phyloP scores from a whole-genome alignment of 2,797 vertebrate species.

The Sebastolobus alascanus region DNA sequence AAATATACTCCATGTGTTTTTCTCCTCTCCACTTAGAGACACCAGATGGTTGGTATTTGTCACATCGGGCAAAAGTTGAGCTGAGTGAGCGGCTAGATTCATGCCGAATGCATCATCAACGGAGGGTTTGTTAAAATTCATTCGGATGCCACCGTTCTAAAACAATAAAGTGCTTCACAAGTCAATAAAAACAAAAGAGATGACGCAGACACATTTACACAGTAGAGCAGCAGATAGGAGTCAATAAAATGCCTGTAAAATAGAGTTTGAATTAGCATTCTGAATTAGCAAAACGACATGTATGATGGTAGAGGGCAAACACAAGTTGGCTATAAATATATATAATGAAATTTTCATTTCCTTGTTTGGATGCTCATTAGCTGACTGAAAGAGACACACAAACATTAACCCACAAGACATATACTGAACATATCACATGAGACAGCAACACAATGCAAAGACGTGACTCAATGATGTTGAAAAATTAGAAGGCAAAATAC shows the following conservation, averaged over 20 bases:
- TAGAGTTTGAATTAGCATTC: constrained; percentile 24
- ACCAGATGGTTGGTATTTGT: constrained; percentile 60
- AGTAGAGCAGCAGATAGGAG: not conserved
- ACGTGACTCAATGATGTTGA: too few species aligned
- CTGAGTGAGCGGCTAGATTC: not conserved
- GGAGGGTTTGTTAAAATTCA: not conserved
- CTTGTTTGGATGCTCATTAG: constrained; percentile 12
- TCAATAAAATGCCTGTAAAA: constrained; percentile 7
- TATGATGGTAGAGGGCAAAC: not conserved
- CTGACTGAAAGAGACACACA: not conserved
- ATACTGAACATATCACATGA: not conserved
- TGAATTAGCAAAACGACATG: not conserved
- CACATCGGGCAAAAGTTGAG: not conserved
- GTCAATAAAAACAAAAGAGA: constrained; percentile 6
- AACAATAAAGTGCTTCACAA: not conserved
- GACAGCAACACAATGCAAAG: not conserved
- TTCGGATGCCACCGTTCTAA: not conserved
- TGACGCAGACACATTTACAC: not conserved
- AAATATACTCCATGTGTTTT: constrained; percentile 23
- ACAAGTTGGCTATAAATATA: not conserved
- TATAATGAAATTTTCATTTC: not conserved
- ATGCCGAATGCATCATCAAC: not conserved
- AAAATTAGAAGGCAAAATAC: not conserved
- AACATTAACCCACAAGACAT: not conserved
- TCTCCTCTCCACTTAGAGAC: constrained; percentile 33